Conservation (phyloP, 2,113 vertebrate genomes). For the Crotalus horridus region DNA sequence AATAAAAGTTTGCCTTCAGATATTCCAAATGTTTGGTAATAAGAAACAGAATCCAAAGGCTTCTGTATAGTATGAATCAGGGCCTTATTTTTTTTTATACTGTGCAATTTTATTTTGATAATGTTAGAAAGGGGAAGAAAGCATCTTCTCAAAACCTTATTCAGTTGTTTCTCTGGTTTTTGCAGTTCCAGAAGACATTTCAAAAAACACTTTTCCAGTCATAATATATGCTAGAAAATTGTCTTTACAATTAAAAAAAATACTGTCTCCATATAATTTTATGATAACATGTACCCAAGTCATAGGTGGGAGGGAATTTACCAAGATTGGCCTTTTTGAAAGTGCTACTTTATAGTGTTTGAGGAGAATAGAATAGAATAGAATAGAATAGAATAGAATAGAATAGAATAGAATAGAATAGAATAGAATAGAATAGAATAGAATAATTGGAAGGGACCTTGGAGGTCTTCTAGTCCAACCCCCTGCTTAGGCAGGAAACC, state of each 20-base stretch:
- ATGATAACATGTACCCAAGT: background rate
- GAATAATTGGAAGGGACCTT: too few species aligned
- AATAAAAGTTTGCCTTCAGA: background rate
- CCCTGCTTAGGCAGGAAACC: too few species aligned
- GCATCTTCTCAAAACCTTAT: background rate
- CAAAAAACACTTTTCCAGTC: background rate
- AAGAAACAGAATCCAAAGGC: background rate
- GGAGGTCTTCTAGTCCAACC: too few species aligned
- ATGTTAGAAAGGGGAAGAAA: background rate
- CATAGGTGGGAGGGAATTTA: background rate
- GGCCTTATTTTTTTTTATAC: background rate
- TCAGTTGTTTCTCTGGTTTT: background rate
- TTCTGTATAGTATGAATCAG: background rate
- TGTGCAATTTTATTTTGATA: background rate
- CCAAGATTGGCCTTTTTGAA: background rate
- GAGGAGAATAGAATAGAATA: too few species aligned
- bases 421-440: too few species aligned
- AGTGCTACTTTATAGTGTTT: background rate
- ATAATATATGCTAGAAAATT: background rate
- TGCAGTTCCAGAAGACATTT: background rate
- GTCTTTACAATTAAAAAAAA: background rate
- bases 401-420: too few species aligned
- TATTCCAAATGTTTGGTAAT: too few species aligned
- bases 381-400: too few species aligned
- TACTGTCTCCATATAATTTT: background rate